Evolutionary conservation across 2,888 invertebrate genomes (phyloP), one percentile per base, ranked within the genome.

Genomic region (Colostygia pectinataria): DNA sequence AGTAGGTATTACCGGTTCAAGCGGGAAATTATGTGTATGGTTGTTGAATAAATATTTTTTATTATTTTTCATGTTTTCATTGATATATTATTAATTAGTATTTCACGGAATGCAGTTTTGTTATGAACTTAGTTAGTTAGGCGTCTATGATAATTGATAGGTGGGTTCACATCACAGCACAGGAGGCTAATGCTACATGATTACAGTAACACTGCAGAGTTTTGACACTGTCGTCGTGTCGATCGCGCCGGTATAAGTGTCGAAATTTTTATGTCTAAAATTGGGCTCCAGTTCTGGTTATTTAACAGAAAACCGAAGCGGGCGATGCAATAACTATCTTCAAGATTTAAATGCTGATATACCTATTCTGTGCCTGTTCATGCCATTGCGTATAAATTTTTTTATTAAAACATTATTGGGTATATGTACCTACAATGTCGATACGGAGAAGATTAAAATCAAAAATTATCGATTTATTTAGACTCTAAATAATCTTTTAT

Each of bases 41-140:
- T 74, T 77, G 73, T 79, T 76, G 71, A 68, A 71, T 71, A 68
- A 53, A 74, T 73, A 63, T 73, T 45, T 76, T 73, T 74, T 53
- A 45, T 53, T 64, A 58, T 65, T 76, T 73, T 73, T 64, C 58
- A 56, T 65, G 55, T 63, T 65, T 55, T 36, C 45, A 46, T 15
- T 13, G 13, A 3, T 57, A 45, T 58, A 57, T 49, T 59, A 48
- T 50, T 37, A 63, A 59, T n/a, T 45, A 54, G 58, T 57, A 52
- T 57, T 59, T 39, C 57, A 53, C 40, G 61, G 55, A 65, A 63
- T 62, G 61, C 60, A 61, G 62, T 58, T 33, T 58, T 37, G 28
- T 28, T 14, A 9, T 29, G 27, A 28, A 39, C 13, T 27, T 28
- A 39, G 38, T 12, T 40, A 40, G 20, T 20, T 15, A 15, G 25